Percentiles rank a stretch among this genome's conserved stretches.
phyloP scores from a whole-genome alignment of 1,140 invertebrate species.

The Mercenaria mercenaria region DNA sequence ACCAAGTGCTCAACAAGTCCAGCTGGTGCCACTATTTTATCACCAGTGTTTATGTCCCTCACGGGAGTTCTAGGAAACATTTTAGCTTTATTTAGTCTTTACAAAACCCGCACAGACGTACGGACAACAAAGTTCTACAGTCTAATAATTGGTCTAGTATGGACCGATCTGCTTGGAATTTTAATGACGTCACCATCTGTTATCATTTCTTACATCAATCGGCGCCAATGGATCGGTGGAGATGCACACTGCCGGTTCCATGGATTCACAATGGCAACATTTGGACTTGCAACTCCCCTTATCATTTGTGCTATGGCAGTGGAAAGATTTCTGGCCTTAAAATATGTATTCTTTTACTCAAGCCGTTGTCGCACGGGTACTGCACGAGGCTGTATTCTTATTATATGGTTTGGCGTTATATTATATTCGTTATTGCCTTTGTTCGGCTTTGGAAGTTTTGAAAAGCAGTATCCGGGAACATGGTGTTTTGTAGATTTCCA shows the following conservation, averaged over 20 bases:
- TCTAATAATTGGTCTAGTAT: constrained; percentile 84
- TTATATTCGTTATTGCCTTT: constrained; percentile 83
- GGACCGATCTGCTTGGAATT: constrained; percentile 86
- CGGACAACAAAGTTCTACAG: constrained; percentile 84
- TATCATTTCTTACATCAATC: constrained; percentile 82
- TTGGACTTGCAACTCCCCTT: constrained; percentile 84
- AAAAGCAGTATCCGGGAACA: constrained; percentile 85
- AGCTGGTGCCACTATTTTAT: constrained; percentile 76
- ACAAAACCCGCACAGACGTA: constrained; percentile 72
- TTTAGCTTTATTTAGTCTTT: constrained; percentile 82
- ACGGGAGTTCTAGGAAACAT: constrained; percentile 82
- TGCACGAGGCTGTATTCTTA: constrained; percentile 78
- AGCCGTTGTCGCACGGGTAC: constrained; percentile 80
- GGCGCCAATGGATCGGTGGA: constrained; percentile 82
- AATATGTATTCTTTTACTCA: constrained; percentile 85
- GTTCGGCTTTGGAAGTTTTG: constrained; percentile 84
- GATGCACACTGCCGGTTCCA: constrained; percentile 81
- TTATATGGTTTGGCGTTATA: constrained; percentile 82
- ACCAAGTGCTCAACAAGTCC: neutral
- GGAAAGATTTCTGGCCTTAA: constrained; percentile 85
- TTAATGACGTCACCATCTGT: constrained; percentile 84
- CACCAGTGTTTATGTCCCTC: constrained; percentile 75
- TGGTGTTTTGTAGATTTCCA: constrained; percentile 86
- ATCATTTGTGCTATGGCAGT: constrained; percentile 86
- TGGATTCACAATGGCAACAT: constrained; percentile 85